These are phyloP conservation scores for Pseudomyrmex flavicornis DNA, from an alignment of 1,140 invertebrate species.

Conservation along the genomic window DNA sequence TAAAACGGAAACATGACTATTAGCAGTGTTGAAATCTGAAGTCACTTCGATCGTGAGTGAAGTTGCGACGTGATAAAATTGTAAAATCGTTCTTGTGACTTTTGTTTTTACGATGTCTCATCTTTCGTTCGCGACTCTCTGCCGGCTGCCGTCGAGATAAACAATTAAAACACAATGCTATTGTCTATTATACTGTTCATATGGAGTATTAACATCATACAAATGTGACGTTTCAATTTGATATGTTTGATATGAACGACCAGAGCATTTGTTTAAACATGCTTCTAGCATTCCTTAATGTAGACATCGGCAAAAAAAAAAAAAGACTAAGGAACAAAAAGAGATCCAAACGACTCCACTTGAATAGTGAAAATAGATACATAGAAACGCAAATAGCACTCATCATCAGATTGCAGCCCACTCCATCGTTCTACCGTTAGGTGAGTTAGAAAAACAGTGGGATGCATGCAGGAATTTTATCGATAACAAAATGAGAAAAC, in stretches of 20 bases:
- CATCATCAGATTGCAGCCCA: conserved; percentile 47
- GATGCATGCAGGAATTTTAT: conserved; percentile 59
- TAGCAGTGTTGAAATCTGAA: too few relatives aligned
- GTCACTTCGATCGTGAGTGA: too few relatives aligned
- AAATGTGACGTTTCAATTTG: not conserved
- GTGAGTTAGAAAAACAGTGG: conserved; percentile 63
- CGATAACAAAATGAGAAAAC: not conserved
- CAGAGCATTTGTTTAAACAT: not conserved
- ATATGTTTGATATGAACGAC: not conserved
- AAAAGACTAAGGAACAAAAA: not conserved
- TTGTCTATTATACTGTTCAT: conserved; percentile 55
- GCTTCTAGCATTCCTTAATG: conserved; percentile 30
- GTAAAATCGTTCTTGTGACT: too few relatives aligned
- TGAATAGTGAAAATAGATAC: conserved; percentile 65
- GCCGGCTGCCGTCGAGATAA: conserved; percentile 25
- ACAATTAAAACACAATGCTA: conserved; percentile 41
- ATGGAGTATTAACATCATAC: conserved; percentile 34
- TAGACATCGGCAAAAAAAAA: not conserved
- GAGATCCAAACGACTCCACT: conserved; percentile 31
- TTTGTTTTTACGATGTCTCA: too few relatives aligned
- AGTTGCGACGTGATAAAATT: too few relatives aligned
- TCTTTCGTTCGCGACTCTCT: conserved; percentile 2
- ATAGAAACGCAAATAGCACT: conserved; percentile 11
- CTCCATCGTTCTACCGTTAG: conserved; percentile 65
- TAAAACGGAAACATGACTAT: too few relatives aligned